Evolutionary conservation across 1,140 invertebrate species (phyloP), one percentile per base, ranked within the genome.

Genomic region (Paracyclopina nana): DNA sequence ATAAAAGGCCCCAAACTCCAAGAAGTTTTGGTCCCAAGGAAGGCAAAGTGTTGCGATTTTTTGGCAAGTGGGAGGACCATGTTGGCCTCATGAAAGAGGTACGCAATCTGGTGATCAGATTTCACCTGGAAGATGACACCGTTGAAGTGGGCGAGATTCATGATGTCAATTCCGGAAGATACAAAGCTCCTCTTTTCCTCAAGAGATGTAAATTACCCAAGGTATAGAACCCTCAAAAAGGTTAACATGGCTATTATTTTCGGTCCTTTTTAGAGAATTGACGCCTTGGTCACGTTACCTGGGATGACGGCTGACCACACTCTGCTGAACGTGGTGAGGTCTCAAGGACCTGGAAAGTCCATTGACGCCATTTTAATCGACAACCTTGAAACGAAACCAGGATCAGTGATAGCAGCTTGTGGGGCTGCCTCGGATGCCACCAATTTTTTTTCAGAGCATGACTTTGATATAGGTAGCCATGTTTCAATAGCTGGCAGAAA

Each of bases 401-500:
- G 14, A 25, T 51, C 14, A 52, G 44, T 27, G 9, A 46, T 27
- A 22, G 43, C 31, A 20, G 38, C n/a, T 51, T 14, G 26, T 38
- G 53, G 52, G 25, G 20, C 24, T 14, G n/a, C 12, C n/a, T n/a
- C n/a, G n/a, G n/a, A n/a, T n/a, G n/a, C n/a, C n/a, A n/a, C n/a
- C 20, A 67, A 76, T 16, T 78, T 72, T 64, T 82, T 81, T 58
- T 72, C 63, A 24, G 78, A 81, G 58, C 68, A 65, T 43, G 78
- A 94, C 63, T 63, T 94, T 12, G 71, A 70, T 11, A 80, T 92
- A 56, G 86, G 86, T 1, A 73, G 77, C 0, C 70, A 76, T 1
- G 61, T 92, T 0, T 77, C 79, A 55, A 73, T 85, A 14, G 87
- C 76, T 56, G 83, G 83, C 6, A 68, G 85, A 41, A 73, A 75